phyloP scores from a whole-genome alignment of 2,888 invertebrate genomes.

The Xylocampa areola region DNA sequence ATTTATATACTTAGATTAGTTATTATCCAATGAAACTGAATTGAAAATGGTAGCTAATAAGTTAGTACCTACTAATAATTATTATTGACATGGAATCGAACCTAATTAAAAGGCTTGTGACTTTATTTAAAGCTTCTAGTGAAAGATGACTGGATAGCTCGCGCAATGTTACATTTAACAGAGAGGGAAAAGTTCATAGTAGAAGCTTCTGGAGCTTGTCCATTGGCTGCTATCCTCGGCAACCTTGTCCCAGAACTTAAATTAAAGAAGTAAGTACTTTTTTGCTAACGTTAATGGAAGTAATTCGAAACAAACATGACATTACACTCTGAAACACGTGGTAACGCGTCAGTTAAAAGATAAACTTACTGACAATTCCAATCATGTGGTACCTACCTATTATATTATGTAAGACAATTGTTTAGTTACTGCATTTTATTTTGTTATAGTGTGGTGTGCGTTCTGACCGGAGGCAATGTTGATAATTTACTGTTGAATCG shows the following conservation, averaged over 20 bases:
- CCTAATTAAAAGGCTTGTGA: no score
- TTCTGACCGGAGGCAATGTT: slow-evolving; percentile 96
- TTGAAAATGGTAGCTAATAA: no score
- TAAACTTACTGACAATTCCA: no score
- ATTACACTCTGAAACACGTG: no score
- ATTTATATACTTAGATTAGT: no score
- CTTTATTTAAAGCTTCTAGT: slow-evolving; percentile 90
- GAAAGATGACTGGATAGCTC: slow-evolving; percentile 94
- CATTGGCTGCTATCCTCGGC: slow-evolving; percentile 94
- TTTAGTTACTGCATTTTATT: slow-evolving; percentile 10
- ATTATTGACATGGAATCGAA: no score
- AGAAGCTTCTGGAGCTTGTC: slow-evolving; percentile 96
- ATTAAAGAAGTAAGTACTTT: slow-evolving; percentile 92
- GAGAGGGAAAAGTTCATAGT: slow-evolving; percentile 96
- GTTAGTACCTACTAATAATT: no score
- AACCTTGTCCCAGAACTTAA: slow-evolving; percentile 94
- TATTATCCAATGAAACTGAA: no score
- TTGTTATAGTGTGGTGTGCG: slow-evolving; percentile 93
- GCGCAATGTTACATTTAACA: slow-evolving; percentile 93
- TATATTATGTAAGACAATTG: no score
- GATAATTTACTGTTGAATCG: slow-evolving; percentile 95
- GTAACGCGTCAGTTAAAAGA: no score
- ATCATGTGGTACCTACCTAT: no score
- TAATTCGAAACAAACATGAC: no score
- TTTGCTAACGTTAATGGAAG: neutral